These are phyloP conservation scores for Lasioglossum figueresi DNA, from an alignment of 2,888 invertebrate species.

Conservation along the genomic window DNA sequence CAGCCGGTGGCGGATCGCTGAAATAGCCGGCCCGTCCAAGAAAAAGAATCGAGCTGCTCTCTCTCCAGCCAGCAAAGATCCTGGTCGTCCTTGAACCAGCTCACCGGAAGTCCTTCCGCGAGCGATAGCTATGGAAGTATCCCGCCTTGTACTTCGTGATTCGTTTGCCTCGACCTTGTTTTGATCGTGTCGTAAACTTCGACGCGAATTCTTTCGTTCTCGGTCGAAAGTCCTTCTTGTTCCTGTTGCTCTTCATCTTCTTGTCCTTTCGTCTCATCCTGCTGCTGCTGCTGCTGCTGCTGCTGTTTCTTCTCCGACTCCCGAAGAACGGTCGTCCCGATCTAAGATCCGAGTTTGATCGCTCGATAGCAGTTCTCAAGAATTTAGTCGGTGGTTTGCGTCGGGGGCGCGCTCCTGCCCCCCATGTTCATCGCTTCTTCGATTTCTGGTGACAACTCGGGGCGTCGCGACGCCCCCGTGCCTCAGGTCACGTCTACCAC, in stretches of 20 bases:
- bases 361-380: constrained; percentile 72
- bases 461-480: constrained; percentile 55
- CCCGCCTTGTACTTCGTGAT: constrained; percentile 1
- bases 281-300: background rate
- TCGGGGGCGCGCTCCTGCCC: constrained; percentile 32
- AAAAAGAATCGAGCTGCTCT: constrained; percentile 47
- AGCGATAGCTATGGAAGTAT: background rate
- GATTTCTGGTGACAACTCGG: constrained; percentile 61
- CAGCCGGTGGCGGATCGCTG: constrained; percentile 45
- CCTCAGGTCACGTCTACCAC: constrained; percentile 81
- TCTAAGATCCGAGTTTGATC: constrained; percentile 51
- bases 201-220: background rate
- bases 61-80: background rate
- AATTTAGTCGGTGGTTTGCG: constrained; percentile 53
- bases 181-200: background rate
- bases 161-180: background rate
- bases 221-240: background rate
- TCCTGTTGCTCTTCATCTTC: background rate
- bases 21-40: constrained; percentile 32
- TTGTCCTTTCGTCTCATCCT: constrained; percentile 21
- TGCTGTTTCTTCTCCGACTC: constrained; percentile 14
- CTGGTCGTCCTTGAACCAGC: background rate
- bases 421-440: constrained; percentile 53
- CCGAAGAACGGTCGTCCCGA: constrained; percentile 17
- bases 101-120: constrained; percentile 12